These are phyloP conservation scores for Amblyjoppa fuscipennis DNA, from an alignment of 2,888 invertebrate genomes.

Conservation along the genomic window DNA sequence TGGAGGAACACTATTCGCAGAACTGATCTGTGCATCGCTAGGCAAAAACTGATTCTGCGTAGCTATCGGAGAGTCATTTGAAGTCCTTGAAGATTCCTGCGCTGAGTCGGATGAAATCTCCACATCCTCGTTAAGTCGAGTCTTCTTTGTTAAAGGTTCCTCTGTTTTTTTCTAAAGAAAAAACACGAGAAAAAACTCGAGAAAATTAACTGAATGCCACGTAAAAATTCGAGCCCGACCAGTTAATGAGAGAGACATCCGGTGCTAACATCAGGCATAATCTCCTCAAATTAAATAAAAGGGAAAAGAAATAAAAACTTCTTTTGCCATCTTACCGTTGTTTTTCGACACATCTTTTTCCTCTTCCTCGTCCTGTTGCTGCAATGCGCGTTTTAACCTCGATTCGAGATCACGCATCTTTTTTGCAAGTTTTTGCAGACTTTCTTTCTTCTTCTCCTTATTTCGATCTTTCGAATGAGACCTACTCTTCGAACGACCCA, in stretches of 20 bases:
- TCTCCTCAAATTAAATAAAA: slow-evolving; percentile 8
- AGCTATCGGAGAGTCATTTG: not conserved
- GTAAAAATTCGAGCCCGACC: slow-evolving; percentile 8
- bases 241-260: slow-evolving; percentile 29
- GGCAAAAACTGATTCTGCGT: not conserved
- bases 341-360: not conserved
- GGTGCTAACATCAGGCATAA: slow-evolving; percentile 31
- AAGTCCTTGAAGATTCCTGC: not conserved
- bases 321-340: not conserved
- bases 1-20: not conserved
- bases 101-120: not conserved
- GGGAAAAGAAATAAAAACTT: not conserved
- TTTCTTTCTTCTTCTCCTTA: slow-evolving; percentile 5
- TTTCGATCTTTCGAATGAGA: slow-evolving; percentile 12
- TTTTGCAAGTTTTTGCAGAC: slow-evolving; percentile 9
- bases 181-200: not conserved
- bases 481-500: not conserved
- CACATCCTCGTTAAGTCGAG: not conserved
- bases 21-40: too few relatives aligned
- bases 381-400: slow-evolving; percentile 23
- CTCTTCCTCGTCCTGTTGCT: not conserved
- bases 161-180: slow-evolving; percentile 24
- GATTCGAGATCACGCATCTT: slow-evolving; percentile 27
- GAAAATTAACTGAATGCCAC: slow-evolving; percentile 25
- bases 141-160: not conserved